Evolutionary conservation across 2,888 invertebrate genomes (phyloP).

Genomic region (Cheilosia impressa): DNA sequence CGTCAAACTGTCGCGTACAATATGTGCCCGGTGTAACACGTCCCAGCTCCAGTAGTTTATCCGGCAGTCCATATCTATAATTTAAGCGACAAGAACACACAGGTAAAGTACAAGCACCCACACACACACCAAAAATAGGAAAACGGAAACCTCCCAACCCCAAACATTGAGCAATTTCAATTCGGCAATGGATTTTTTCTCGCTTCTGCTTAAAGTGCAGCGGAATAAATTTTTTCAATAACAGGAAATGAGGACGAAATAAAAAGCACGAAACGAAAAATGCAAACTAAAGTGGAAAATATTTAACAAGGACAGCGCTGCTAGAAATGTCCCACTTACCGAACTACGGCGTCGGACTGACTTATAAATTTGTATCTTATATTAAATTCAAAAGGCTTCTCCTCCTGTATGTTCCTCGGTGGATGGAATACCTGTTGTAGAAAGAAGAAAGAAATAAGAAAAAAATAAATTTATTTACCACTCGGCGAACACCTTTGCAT

Average conservation of each 20-base stretch:
- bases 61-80: slow-evolving; percentile 88
- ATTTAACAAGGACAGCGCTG: slow-evolving; percentile 57
- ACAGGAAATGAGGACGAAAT: slow-evolving; percentile 48
- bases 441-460: slow-evolving; percentile 24
- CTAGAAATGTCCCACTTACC: slow-evolving; percentile 83
- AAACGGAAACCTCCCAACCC: slow-evolving; percentile 14
- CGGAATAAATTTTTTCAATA: slow-evolving; percentile 38
- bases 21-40: slow-evolving; percentile 93
- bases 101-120: slow-evolving; percentile 4
- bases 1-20: slow-evolving; percentile 93
- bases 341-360: slow-evolving; percentile 90
- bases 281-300: slow-evolving; percentile 58
- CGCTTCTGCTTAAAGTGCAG: slow-evolving; percentile 27
- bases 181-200: slow-evolving; percentile 9
- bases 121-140: neutral
- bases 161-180: slow-evolving; percentile 57
- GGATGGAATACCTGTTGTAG: slow-evolving; percentile 84
- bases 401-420: slow-evolving; percentile 88
- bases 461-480: slow-evolving; percentile 71
- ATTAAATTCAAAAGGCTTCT: slow-evolving; percentile 91
- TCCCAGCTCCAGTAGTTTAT: slow-evolving; percentile 92
- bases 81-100: neutral
- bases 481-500: slow-evolving; percentile 67
- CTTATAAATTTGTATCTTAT: slow-evolving; percentile 93
- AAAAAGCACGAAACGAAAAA: slow-evolving; percentile 7